Percentiles rank a stretch among this genome's conserved stretches.
phyloP scores from a whole-genome alignment of 2,888 invertebrate genomes.

The Oligia strigilis region DNA sequence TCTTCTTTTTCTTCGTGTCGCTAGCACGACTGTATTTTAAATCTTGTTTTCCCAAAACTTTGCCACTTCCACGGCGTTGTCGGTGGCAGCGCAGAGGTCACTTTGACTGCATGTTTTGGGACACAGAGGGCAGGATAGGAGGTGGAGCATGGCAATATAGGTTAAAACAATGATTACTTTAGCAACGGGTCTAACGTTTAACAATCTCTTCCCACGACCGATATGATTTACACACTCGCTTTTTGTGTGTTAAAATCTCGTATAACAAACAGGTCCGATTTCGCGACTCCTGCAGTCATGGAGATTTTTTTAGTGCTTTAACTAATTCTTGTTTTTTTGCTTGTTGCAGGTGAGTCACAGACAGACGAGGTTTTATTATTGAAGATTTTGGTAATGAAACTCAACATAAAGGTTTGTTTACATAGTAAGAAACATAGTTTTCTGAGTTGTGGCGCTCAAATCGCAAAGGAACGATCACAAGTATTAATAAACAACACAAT shows the following conservation, averaged over 20 bases:
- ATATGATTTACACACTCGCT: conserved; percentile 63
- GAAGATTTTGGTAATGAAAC: conserved; percentile 17
- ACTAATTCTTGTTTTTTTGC: conserved; percentile 61
- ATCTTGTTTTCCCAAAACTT: too few species aligned
- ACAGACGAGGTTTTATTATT: conserved; percentile 12
- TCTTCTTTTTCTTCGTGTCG: neutral
- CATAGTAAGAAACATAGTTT: neutral
- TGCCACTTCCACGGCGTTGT: too few species aligned
- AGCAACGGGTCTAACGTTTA: conserved; percentile 50
- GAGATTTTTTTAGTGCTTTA: conserved; percentile 44
- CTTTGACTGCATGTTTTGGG: too few species aligned
- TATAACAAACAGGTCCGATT: conserved; percentile 54
- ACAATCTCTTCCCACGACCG: conserved; percentile 63
- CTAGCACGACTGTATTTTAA: too few species aligned
- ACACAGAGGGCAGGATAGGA: too few species aligned
- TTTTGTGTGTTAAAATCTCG: conserved; percentile 55
- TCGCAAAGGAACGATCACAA: conserved; percentile 7
- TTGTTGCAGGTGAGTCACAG: conserved; percentile 77
- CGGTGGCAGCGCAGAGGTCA: too few species aligned
- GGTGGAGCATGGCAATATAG: conserved; percentile 34
- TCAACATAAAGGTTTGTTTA: conserved; percentile 36
- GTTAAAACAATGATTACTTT: conserved; percentile 50
- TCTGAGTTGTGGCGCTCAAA: neutral
- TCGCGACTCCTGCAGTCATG: conserved; percentile 46
- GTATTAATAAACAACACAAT: conserved; percentile 9